A percentile compares a stretch with the other conserved stretches of the same genome.
These are phyloP conservation scores for Drosophila rhopaloa DNA, from an alignment of 1,140 invertebrate genomes.

Conservation along the genomic window DNA sequence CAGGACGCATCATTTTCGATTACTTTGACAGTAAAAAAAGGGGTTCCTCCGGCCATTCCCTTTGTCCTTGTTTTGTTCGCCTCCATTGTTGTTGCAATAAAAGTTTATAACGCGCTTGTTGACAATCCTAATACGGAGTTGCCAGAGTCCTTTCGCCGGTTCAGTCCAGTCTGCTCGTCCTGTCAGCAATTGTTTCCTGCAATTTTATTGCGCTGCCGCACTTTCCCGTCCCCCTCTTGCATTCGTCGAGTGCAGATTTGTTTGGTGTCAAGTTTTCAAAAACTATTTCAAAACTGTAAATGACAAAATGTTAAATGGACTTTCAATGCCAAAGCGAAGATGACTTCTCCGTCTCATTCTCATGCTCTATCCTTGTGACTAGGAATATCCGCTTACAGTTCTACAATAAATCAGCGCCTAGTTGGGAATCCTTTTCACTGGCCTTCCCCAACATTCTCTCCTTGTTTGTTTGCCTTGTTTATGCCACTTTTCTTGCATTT, in stretches of 20 bases:
- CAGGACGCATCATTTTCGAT: constrained; percentile 77
- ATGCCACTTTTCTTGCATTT: constrained; percentile 82
- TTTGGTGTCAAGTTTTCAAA: constrained; percentile 81
- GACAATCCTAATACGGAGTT: constrained; percentile 76
- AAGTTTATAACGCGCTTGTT: constrained; percentile 81
- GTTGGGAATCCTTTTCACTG: constrained; percentile 53
- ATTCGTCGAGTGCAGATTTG: constrained; percentile 54
- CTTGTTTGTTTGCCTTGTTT: constrained; percentile 80
- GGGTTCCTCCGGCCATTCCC: not conserved
- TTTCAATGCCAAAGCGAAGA: constrained; percentile 76
- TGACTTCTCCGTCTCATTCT: constrained; percentile 9
- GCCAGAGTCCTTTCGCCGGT: constrained; percentile 14
- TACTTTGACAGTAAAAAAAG: constrained; percentile 62
- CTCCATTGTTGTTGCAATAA: constrained; percentile 67
- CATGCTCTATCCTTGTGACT: constrained; percentile 24
- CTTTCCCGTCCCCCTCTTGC: constrained; percentile 8
- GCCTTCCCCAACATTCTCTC: not conserved
- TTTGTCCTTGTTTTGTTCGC: not conserved
- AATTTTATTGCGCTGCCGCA: constrained; percentile 63
- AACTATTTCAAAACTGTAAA: constrained; percentile 84
- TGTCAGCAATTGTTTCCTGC: constrained; percentile 77
- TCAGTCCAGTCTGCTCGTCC: constrained; percentile 49
- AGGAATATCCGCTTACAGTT: constrained; percentile 78
- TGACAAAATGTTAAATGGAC: constrained; percentile 84
- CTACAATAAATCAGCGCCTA: constrained; percentile 79